Conservation (phyloP, 2,888 invertebrate genomes). For the Venustoraphidia nigricollis region DNA sequence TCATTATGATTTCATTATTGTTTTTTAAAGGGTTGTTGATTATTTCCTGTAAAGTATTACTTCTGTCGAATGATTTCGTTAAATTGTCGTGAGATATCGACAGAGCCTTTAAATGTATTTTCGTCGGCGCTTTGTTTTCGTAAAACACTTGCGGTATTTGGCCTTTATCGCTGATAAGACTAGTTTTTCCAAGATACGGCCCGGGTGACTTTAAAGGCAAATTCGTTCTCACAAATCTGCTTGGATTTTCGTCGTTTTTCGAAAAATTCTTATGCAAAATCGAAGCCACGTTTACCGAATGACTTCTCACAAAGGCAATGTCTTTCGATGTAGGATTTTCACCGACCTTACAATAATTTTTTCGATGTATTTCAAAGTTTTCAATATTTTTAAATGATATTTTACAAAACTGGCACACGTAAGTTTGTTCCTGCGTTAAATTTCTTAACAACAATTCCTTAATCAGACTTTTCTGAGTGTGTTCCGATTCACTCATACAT, state of each 20-base stretch:
- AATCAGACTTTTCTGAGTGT: conserved; percentile 33
- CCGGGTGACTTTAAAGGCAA: conserved; percentile 66
- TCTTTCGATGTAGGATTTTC: conserved; percentile 21
- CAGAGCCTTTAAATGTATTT: background rate
- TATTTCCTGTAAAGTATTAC: background rate
- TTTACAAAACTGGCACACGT: conserved; percentile 61
- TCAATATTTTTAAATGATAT: conserved; percentile 67
- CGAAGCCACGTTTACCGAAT: conserved; percentile 29
- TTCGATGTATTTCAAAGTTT: conserved; percentile 64
- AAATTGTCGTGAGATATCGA: conserved; percentile 1
- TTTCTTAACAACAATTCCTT: conserved; percentile 67
- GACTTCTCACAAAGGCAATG: conserved; percentile 24
- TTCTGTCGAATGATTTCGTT: background rate
- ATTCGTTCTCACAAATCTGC: conserved; percentile 22
- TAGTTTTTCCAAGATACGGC: conserved; percentile 65
- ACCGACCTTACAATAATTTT: conserved; percentile 60
- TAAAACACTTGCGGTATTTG: conserved; percentile 16
- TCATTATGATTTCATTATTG: background rate
- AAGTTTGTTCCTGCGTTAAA: conserved; percentile 42
- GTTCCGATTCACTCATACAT: conserved; percentile 26
- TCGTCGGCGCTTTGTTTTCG: conserved; percentile 4
- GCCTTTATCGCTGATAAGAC: conserved; percentile 44
- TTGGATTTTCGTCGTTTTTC: conserved; percentile 27
- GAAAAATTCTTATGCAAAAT: conserved; percentile 29
- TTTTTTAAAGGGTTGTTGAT: background rate